A percentile compares a stretch with the other conserved stretches of the same genome.
Conservation (phyloP, 2,888 invertebrate genomes). For the Sphinx pinastri region DNA sequence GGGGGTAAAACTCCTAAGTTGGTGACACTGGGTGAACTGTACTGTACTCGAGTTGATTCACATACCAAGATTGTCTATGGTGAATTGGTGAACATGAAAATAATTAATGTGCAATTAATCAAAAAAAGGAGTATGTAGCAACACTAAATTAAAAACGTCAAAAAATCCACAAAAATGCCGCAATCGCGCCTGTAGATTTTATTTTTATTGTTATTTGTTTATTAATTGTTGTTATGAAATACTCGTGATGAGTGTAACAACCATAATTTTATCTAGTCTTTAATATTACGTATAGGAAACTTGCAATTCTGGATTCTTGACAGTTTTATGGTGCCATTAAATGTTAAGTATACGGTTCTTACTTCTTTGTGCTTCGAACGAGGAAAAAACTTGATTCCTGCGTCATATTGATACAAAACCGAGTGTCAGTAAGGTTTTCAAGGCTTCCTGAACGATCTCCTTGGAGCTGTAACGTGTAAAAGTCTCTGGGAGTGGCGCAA, state of each 20-base stretch:
- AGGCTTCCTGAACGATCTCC: slow-evolving; percentile 1
- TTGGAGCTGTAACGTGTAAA: neutral
- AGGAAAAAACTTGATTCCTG: slow-evolving; percentile 21
- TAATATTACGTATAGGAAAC: slow-evolving; percentile 56
- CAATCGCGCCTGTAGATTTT: slow-evolving; percentile 72
- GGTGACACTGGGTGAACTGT: neutral
- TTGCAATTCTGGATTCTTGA: slow-evolving; percentile 64
- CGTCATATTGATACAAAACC: neutral
- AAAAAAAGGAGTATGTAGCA: slow-evolving; percentile 59
- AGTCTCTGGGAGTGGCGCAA: neutral
- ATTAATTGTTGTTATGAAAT: slow-evolving; percentile 58
- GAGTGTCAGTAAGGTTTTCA: neutral
- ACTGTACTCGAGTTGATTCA: slow-evolving; percentile 6
- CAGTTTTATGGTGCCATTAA: slow-evolving; percentile 76
- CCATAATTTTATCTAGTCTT: slow-evolving; percentile 76
- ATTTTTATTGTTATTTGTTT: slow-evolving; percentile 79
- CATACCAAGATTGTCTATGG: slow-evolving; percentile 51
- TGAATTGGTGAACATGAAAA: slow-evolving; percentile 56
- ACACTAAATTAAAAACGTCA: slow-evolving; percentile 81
- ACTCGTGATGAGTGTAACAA: slow-evolving; percentile 57
- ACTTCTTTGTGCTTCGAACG: slow-evolving; percentile 68
- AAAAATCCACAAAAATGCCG: slow-evolving; percentile 74
- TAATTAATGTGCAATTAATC: slow-evolving; percentile 76
- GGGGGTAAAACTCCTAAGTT: too few species aligned
- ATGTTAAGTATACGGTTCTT: slow-evolving; percentile 70